Base-by-base conservation (phyloP, 1,140 invertebrate genomes). In the Penaeus japonicus region DNA sequence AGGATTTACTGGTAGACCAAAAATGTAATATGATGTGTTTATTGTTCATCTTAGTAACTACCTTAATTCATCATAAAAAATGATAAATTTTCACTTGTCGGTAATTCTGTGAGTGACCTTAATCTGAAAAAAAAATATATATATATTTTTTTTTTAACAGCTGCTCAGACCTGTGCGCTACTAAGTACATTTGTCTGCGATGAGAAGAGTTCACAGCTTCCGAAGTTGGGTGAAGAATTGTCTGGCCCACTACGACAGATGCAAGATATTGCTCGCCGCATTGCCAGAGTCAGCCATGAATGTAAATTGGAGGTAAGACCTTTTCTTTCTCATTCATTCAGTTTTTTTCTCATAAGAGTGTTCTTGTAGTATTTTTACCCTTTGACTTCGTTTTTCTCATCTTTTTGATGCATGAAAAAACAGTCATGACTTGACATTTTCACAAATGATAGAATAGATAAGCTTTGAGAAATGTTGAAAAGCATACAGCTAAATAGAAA, bases 141-240 rank as follows among this genome's bases (percentile, higher is more conserved):
- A 78, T 54, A 15, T 18, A 24, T 53, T 87, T 12, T 59, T 35
- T 35, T 65, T 65, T 73, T 84, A 83, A 30, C 90, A 17, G 94
- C 96, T 17, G 94, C 96, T 7, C 97, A 99, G 92, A 95, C 95
- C 85, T 96, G 96, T 73, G 95, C 99, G 20, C 93, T 99, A 15
- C 94, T 99, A 3, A 98, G 97, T 92, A 99, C 98, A 93, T 98
- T 99, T 93, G 98, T 99, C 0, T 99, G 98, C 92, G 97, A 99
- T 92, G 99, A 99, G 92, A 98, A 98, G 92, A 95, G 96, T 24
- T 94, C 94, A 70, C 96, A 98, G 92, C 94, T 95, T 91, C 96
- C 97, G 0, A 97, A 96, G 92, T 94, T 96, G 53, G 95, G 96
- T 0, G 97, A 98, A 85, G 96, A 98, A 92, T 92, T 99, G 7